A percentile compares a stretch with the other conserved stretches of the same genome.
phyloP scores from a whole-genome alignment of 1,140 invertebrate species.

The Apis mellifera region DNA sequence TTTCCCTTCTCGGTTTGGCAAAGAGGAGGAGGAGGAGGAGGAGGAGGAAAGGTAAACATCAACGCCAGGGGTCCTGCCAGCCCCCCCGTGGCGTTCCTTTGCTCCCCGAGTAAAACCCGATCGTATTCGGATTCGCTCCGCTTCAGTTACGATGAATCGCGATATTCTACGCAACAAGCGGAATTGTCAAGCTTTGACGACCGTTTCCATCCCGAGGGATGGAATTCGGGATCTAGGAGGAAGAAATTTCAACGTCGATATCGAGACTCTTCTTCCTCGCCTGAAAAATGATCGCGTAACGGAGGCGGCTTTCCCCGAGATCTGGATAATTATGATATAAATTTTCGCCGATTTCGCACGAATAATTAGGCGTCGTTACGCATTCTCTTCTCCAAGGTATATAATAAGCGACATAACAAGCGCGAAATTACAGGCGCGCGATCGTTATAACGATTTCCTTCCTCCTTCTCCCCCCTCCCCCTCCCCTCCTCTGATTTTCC shows the following conservation, averaged over 20 bases:
- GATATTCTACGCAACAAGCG: conserved; percentile 18
- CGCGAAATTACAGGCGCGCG: conserved; percentile 34
- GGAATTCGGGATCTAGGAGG: too few relatives aligned
- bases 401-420: conserved; percentile 23
- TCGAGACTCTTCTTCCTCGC: too few relatives aligned
- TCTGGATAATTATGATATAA: too few relatives aligned
- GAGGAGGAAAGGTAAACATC: conserved; percentile 28
- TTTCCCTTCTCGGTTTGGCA: background rate
- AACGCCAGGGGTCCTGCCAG: background rate
- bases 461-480: too few relatives aligned
- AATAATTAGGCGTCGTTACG: background rate
- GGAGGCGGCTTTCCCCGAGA: too few relatives aligned
- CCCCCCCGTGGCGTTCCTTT: conserved; percentile 50
- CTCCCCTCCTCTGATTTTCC: background rate
- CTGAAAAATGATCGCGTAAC: too few relatives aligned
- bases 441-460: conserved; percentile 36
- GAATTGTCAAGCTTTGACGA: too few relatives aligned
- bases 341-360: background rate
- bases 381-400: too few relatives aligned
- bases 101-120: conserved; percentile 59
- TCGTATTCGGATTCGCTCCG: conserved; percentile 70
- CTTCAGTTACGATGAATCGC: conserved; percentile 73
- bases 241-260: too few relatives aligned
- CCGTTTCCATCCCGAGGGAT: too few relatives aligned
- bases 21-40: conserved; percentile 3